Conservation (phyloP, 2,888 invertebrate genomes). For the Salpingus planirostris region DNA sequence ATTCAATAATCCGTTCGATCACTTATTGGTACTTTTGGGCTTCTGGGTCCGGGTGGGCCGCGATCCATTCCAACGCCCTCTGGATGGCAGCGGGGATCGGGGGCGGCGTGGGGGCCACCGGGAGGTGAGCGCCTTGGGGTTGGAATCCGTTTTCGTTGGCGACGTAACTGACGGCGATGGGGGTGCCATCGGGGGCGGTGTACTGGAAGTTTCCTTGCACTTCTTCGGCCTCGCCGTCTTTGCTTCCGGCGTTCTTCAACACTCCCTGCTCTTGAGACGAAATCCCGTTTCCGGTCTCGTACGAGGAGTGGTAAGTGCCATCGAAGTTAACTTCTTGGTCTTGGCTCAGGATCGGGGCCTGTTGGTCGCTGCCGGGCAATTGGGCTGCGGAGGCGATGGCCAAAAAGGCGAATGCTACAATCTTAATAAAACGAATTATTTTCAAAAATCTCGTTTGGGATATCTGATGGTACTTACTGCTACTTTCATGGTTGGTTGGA, state of each 20-base stretch:
- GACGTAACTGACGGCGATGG: slow-evolving; percentile 14
- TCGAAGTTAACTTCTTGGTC: slow-evolving; percentile 41
- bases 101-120: slow-evolving; percentile 14
- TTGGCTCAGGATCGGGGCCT: slow-evolving; percentile 30
- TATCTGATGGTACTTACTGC: slow-evolving; percentile 11
- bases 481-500: slow-evolving; percentile 8
- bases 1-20: slow-evolving; percentile 4
- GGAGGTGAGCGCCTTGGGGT: slow-evolving; percentile 17
- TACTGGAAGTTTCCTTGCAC: slow-evolving; percentile 21
- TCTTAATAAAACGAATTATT: slow-evolving; percentile 16
- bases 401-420: slow-evolving; percentile 22
- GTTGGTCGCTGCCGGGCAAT: slow-evolving; percentile 23
- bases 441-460: neutral
- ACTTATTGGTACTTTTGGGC: too few relatives aligned
- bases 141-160: too few relatives aligned
- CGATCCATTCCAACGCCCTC: slow-evolving; percentile 12
- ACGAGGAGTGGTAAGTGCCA: slow-evolving; percentile 41
- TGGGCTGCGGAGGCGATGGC: slow-evolving; percentile 25
- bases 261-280: slow-evolving; percentile 36
- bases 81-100: slow-evolving; percentile 14
- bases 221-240: slow-evolving; percentile 26
- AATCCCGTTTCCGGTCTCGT: slow-evolving; percentile 47
- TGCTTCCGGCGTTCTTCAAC: slow-evolving; percentile 29
- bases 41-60: too few relatives aligned
- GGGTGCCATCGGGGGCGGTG: slow-evolving; percentile 25